These are phyloP conservation scores for Philotrypesis tridentata DNA, from an alignment of 1,140 invertebrate genomes.

Conservation along the genomic window DNA sequence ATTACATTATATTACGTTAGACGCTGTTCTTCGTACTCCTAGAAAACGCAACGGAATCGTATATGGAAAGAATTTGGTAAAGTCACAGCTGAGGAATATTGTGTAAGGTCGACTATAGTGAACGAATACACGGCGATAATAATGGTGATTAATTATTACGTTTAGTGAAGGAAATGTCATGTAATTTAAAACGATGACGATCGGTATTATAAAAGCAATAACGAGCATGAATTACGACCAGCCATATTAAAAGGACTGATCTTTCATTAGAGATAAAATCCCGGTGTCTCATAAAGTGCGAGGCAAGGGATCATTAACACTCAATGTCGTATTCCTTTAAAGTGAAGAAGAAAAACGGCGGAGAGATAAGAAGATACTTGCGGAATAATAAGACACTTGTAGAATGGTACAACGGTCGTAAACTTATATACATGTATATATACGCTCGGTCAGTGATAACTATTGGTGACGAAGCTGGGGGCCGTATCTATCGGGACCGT, in stretches of 20 bases:
- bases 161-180: too few relatives aligned
- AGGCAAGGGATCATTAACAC: background rate
- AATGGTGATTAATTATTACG: too few relatives aligned
- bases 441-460: conserved; percentile 1
- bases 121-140: too few relatives aligned
- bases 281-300: background rate
- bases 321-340: background rate
- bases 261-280: background rate
- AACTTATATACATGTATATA: conserved; percentile 4
- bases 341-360: background rate
- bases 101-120: too few relatives aligned
- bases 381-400: conserved; percentile 7
- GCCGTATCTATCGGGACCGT: background rate
- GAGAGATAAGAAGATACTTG: too few relatives aligned
- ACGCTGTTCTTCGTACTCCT: too few relatives aligned
- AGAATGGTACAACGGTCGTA: background rate
- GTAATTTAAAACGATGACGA: too few relatives aligned
- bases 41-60: too few relatives aligned
- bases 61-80: too few relatives aligned
- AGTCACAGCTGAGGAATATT: too few relatives aligned
- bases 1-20: too few relatives aligned
- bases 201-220: background rate
- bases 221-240: background rate
- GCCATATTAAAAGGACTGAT: background rate
- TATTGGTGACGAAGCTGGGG: background rate